A percentile compares a stretch with the other conserved stretches of the same genome.
These are phyloP conservation scores for Hypomecis atomaria DNA, from an alignment of 2,888 invertebrate genomes.

Conservation along the genomic window DNA sequence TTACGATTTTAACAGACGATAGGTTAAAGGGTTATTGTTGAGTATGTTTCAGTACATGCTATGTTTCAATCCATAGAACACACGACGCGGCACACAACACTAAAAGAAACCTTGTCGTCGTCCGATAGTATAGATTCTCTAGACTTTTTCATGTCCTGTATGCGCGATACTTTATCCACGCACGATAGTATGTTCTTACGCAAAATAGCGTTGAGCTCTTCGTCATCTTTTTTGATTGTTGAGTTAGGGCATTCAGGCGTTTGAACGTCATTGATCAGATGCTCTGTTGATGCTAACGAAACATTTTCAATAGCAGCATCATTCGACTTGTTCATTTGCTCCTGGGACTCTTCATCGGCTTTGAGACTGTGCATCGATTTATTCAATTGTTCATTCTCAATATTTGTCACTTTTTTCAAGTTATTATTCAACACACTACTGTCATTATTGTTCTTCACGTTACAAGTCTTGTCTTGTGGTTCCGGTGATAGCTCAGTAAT, in stretches of 20 bases:
- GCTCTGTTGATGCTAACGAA: conserved; percentile 21
- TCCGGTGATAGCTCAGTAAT: conserved; percentile 41
- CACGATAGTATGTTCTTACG: conserved; percentile 76
- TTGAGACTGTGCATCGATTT: conserved; percentile 65
- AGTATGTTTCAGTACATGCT: conserved; percentile 59
- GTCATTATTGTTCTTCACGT: conserved; percentile 60
- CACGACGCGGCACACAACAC: conserved; percentile 68
- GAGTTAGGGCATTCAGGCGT: conserved; percentile 48
- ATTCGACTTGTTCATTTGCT: conserved; percentile 45
- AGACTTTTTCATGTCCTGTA: conserved; percentile 74
- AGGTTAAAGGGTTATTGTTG: conserved; percentile 29
- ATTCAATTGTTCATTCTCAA: conserved; percentile 79
- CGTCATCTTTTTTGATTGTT: conserved; percentile 60
- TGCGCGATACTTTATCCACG: conserved; percentile 75
- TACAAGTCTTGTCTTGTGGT: conserved; percentile 52
- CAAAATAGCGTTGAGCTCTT: conserved; percentile 68
- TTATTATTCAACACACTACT: conserved; percentile 56
- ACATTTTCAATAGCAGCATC: conserved; percentile 42
- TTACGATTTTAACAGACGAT: conserved; percentile 9
- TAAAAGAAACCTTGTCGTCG: conserved; percentile 72
- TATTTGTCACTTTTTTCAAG: conserved; percentile 76
- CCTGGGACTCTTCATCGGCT: conserved; percentile 51
- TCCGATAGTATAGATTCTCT: conserved; percentile 55
- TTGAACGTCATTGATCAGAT: conserved; percentile 14
- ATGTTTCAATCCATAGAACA: conserved; percentile 58